Conservation (phyloP, 1,140 invertebrate genomes). For the Drosophila kurseongensis region DNA sequence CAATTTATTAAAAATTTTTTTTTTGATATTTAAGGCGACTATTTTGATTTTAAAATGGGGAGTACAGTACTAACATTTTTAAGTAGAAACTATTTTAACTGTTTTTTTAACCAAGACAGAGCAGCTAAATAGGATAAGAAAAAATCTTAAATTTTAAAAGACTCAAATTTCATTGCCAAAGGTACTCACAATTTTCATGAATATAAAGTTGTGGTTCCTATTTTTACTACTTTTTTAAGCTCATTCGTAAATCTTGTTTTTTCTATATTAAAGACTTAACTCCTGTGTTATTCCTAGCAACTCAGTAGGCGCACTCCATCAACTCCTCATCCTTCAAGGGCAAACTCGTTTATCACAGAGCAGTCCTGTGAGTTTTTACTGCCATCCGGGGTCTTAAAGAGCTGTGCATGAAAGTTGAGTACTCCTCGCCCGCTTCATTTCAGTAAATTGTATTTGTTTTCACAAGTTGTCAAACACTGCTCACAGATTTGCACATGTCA, state of each 20-base stretch:
- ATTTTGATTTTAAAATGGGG: no score
- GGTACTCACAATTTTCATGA: no score
- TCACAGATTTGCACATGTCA: slow-evolving; percentile 62
- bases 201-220: no score
- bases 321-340: slow-evolving; percentile 14
- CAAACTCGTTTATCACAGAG: slow-evolving; percentile 61
- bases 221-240: no score
- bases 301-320: background rate
- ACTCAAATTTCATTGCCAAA: no score
- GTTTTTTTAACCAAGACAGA: no score
- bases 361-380: slow-evolving; percentile 55
- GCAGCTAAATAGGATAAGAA: no score
- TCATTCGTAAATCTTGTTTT: background rate
- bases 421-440: slow-evolving; percentile 5
- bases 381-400: slow-evolving; percentile 41
- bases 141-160: no score
- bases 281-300: background rate
- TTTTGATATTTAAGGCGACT: no score
- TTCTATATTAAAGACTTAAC: background rate
- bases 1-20: no score
- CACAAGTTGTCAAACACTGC: slow-evolving; percentile 47
- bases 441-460: slow-evolving; percentile 55
- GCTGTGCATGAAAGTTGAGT: slow-evolving; percentile 31
- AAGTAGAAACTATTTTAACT: no score
- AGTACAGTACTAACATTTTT: no score